Percentiles rank a stretch among this genome's conserved stretches.
phyloP scores from a whole-genome alignment of 2,113 vertebrate species.

The Pedionomus torquatus region DNA sequence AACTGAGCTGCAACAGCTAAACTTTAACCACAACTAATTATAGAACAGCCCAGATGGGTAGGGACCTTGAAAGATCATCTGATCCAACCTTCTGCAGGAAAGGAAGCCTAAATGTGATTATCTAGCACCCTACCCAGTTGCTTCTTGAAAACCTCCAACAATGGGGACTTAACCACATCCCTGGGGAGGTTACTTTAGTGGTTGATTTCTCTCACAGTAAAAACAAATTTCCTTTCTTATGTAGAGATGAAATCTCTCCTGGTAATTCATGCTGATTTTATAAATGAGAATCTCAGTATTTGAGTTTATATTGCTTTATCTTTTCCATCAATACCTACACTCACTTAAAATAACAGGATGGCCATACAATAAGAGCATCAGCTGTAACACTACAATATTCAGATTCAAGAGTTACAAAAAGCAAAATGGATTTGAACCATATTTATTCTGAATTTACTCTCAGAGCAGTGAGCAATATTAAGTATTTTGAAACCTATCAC shows the following conservation, averaged over 20 bases:
- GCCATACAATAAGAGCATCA: not conserved
- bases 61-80: not conserved
- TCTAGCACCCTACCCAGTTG: not conserved
- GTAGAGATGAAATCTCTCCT: not conserved
- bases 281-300: not conserved
- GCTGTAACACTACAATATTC: not conserved
- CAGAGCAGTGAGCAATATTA: not conserved
- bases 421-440: not conserved
- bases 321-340: not conserved
- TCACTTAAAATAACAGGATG: not conserved
- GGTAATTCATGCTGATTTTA: not conserved
- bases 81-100: not conserved
- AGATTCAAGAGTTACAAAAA: not conserved
- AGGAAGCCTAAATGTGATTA: not conserved
- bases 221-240: not conserved
- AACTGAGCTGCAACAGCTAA: not conserved
- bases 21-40: not conserved
- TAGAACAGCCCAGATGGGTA: not conserved
- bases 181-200: not conserved
- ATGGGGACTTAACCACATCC: rapidly evolving
- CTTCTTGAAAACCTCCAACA: not conserved
- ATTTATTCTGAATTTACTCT: not conserved
- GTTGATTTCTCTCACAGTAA: not conserved
- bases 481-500: not conserved
- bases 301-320: not conserved